Percentiles rank a stretch among this genome's conserved stretches.
These are phyloP conservation scores for Cephus sareptanus DNA, from an alignment of 2,888 invertebrate species.

Conservation along the genomic window DNA sequence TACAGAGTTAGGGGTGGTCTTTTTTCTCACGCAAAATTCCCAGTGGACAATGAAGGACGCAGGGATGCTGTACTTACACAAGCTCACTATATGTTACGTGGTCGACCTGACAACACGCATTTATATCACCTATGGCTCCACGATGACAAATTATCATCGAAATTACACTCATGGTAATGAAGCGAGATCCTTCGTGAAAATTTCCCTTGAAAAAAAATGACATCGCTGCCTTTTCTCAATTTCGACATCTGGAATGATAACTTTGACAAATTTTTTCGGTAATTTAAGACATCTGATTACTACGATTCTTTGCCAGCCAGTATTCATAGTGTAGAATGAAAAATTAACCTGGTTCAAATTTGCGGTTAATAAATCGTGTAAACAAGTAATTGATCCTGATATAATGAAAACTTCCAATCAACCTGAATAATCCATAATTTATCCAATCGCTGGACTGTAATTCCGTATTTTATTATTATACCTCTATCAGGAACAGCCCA, in stretches of 20 bases:
- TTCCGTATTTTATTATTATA: not conserved
- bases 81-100: not conserved
- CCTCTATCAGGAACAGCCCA: not conserved
- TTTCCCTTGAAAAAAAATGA: not conserved
- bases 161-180: not conserved
- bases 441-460: not conserved
- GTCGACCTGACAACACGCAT: constrained; percentile 24
- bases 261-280: not conserved
- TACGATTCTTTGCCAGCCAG: not conserved
- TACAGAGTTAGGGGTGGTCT: not conserved
- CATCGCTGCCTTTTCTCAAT: not conserved
- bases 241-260: not conserved
- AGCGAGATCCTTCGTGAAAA: not conserved
- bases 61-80: not conserved
- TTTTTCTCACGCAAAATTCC: not conserved
- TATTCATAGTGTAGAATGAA: not conserved
- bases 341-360: not conserved
- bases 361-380: not conserved
- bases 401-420: not conserved
- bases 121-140: constrained; percentile 16
- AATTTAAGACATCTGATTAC: not conserved
- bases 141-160: constrained; percentile 39
- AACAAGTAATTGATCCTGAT: not conserved
- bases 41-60: not conserved
- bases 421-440: not conserved